These are phyloP conservation scores for Talpa occidentalis DNA, from an alignment of 2,113 vertebrate species.

Conservation along the genomic window DNA sequence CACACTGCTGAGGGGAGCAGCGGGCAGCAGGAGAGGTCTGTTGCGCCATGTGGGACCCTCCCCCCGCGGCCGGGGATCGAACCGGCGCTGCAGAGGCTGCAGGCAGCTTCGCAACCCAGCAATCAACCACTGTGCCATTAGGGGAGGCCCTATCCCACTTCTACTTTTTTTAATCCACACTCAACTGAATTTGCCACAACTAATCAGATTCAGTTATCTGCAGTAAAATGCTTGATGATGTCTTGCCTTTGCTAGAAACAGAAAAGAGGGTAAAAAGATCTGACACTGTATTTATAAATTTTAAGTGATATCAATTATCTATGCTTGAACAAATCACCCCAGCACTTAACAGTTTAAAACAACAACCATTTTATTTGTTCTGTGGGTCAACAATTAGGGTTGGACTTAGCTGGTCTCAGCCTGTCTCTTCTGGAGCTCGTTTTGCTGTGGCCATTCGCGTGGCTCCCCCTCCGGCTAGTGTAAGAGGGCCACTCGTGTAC, in stretches of 20 bases:
- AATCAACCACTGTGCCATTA: no score
- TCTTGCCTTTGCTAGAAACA: constrained; percentile 47
- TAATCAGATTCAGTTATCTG: constrained; percentile 3
- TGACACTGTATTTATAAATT: not conserved
- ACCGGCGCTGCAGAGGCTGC: no score
- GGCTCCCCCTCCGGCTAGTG: not conserved
- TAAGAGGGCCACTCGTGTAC: not conserved
- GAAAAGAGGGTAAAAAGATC: constrained; percentile 13
- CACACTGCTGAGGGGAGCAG: no score
- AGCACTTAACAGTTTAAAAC: constrained; percentile 8
- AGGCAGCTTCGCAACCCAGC: no score
- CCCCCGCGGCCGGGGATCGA: no score
- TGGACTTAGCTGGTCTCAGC: not conserved
- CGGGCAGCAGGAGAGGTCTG: no score
- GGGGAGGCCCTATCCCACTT: not conserved
- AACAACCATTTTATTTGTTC: not conserved
- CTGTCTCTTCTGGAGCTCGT: not conserved
- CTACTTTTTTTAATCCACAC: constrained; percentile 35
- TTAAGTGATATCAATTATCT: not conserved
- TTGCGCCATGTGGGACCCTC: no score
- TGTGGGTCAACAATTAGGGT: not conserved
- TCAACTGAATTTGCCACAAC: constrained; percentile 22
- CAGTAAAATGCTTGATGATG: constrained; percentile 34
- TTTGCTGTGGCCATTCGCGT: not conserved
- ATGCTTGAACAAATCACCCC: not conserved